These are phyloP conservation scores for Pycnomerus fuliginosus DNA, from an alignment of 2,888 invertebrate genomes.

Conservation along the genomic window DNA sequence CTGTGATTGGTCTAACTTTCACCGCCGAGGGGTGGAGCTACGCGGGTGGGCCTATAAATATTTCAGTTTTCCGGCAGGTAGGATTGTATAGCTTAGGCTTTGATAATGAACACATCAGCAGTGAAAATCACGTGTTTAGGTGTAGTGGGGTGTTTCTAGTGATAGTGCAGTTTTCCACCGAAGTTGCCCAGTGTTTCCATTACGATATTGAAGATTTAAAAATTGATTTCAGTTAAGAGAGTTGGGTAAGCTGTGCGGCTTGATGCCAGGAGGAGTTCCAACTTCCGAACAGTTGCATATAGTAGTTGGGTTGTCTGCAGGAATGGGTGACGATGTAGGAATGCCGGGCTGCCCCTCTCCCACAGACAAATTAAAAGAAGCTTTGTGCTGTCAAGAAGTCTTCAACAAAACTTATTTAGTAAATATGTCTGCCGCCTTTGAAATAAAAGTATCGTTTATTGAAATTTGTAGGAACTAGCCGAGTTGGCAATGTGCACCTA, in stretches of 20 bases:
- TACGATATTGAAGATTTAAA: not conserved
- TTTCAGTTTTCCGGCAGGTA: too few relatives aligned
- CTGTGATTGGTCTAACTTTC: too few relatives aligned
- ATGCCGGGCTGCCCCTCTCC: slow-evolving; percentile 60
- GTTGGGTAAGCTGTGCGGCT: slow-evolving; percentile 85
- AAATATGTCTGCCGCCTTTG: slow-evolving; percentile 39
- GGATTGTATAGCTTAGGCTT: too few relatives aligned
- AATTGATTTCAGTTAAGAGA: slow-evolving; percentile 64
- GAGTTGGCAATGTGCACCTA: slow-evolving; percentile 96
- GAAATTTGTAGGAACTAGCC: slow-evolving; percentile 68
- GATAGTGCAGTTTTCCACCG: too few relatives aligned
- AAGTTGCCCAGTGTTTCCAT: too few relatives aligned
- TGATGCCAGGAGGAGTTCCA: slow-evolving; percentile 79
- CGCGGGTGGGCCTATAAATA: too few relatives aligned
- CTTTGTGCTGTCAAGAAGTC: slow-evolving; percentile 82
- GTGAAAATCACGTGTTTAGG: too few relatives aligned
- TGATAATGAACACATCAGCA: too few relatives aligned
- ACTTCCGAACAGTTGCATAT: slow-evolving; percentile 86
- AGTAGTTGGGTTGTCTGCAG: slow-evolving; percentile 87
- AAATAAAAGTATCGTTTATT: slow-evolving; percentile 3
- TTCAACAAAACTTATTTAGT: slow-evolving; percentile 88
- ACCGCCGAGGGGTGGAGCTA: too few relatives aligned
- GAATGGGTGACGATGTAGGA: slow-evolving; percentile 76
- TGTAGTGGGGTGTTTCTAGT: too few relatives aligned
- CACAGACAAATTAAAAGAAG: slow-evolving; percentile 84